phyloP scores from a whole-genome alignment of 2,797 vertebrate species.

The Bovichtus variegatus region DNA sequence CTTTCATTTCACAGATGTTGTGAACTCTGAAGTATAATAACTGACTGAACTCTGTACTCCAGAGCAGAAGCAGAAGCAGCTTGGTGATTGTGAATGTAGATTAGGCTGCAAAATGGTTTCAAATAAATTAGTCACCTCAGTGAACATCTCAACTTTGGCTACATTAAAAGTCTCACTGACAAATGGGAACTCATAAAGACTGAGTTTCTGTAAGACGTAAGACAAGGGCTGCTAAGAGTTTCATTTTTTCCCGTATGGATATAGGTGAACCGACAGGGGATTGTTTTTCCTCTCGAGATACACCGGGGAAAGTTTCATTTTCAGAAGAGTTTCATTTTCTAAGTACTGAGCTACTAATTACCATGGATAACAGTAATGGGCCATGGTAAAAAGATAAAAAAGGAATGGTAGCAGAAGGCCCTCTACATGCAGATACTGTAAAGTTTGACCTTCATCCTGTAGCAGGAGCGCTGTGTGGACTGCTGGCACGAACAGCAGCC shows the following conservation, averaged over 20 bases:
- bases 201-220: constrained; percentile 8
- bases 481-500: constrained; percentile 21
- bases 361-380: constrained; percentile 11
- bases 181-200: constrained; percentile 13
- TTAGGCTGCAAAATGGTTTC: constrained; percentile 17
- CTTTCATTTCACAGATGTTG: constrained; percentile 19
- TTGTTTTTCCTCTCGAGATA: constrained; percentile 9
- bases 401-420: constrained; percentile 5
- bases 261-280: not conserved
- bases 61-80: not conserved
- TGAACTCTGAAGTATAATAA: constrained; percentile 13
- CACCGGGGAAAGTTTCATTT: not conserved
- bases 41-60: constrained; percentile 7
- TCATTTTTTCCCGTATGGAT: not conserved
- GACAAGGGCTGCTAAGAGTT: not conserved
- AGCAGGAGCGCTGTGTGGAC: constrained; percentile 1
- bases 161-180: constrained; percentile 13
- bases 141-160: not conserved
- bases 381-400: constrained; percentile 18
- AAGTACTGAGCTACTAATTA: constrained; percentile 28
- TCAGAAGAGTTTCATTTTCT: constrained; percentile 8
- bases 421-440: constrained; percentile 1
- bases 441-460: constrained; percentile 22
- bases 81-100: constrained; percentile 9
- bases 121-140: constrained; percentile 26